Percentiles rank a stretch among this genome's conserved stretches.
These are phyloP conservation scores for Dorcus hopei DNA, from an alignment of 2,888 invertebrate species.

Conservation along the genomic window DNA sequence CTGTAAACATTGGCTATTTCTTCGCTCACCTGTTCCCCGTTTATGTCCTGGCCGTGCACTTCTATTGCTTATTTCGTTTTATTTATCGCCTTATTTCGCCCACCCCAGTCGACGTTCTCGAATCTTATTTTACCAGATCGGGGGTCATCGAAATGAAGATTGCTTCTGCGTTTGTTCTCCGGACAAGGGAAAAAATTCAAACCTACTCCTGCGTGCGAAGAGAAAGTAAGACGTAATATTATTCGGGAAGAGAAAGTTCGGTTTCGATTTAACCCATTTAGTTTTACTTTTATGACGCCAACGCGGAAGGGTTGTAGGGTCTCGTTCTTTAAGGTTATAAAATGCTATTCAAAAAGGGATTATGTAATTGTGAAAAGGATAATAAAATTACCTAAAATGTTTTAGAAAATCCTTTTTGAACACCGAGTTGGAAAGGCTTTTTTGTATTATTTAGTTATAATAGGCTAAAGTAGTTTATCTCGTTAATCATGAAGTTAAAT, in stretches of 20 bases:
- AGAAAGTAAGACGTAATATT: not conserved
- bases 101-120: not conserved
- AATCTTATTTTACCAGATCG: not conserved
- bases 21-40: slow-evolving; percentile 36
- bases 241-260: not conserved
- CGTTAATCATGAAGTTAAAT: no score
- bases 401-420: no score
- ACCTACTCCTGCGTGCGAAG: not conserved
- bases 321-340: not conserved
- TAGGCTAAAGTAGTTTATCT: no score
- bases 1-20: slow-evolving; percentile 39
- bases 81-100: slow-evolving; percentile 1
- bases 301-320: not conserved
- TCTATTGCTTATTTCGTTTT: slow-evolving; percentile 2
- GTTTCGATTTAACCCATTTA: not conserved
- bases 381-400: slow-evolving; percentile 1
- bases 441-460: no score
- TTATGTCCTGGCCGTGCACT: slow-evolving; percentile 25
- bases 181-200: not conserved
- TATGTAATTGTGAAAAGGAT: not conserved
- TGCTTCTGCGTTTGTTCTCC: not conserved
- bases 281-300: not conserved
- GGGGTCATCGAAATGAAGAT: slow-evolving; percentile 1
- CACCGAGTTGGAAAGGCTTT: no score
- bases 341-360: not conserved